Conservation (phyloP, 2,888 invertebrate species). For the Tubulanus polymorphus region DNA sequence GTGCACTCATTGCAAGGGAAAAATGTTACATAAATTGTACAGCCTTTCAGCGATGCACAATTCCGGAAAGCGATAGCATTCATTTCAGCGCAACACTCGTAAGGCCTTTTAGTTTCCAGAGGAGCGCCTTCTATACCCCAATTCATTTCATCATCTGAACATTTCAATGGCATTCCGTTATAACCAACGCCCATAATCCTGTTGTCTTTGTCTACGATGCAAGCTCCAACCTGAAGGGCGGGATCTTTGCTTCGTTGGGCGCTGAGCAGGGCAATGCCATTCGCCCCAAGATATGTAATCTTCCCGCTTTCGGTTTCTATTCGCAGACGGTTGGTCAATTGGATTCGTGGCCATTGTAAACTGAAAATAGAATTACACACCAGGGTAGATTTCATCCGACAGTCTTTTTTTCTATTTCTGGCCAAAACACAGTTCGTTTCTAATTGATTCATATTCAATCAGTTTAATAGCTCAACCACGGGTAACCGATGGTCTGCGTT, state of each 20-base stretch:
- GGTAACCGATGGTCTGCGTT: no score
- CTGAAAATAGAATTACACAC: no score
- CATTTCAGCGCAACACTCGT: slow-evolving; percentile 96
- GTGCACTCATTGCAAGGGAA: slow-evolving; percentile 99
- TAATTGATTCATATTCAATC: no score
- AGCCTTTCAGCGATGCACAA: slow-evolving; percentile 69
- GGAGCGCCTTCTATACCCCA: slow-evolving; percentile 60
- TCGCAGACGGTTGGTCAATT: no score
- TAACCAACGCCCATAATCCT: no score
- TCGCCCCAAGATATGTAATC: slow-evolving; percentile 79
- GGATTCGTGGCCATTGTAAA: no score
- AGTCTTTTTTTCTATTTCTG: no score
- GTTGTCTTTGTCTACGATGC: no score
- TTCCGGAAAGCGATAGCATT: slow-evolving; percentile 95
- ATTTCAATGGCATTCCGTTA: no score
- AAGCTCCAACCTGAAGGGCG: slow-evolving; percentile 69
- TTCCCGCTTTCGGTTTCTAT: slow-evolving; percentile 6
- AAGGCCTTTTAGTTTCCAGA: slow-evolving; percentile 77
- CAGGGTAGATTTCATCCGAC: no score
- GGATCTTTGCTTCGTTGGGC: slow-evolving; percentile 92
- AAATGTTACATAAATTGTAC: slow-evolving; percentile 80
- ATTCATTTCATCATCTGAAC: slow-evolving; percentile 91
- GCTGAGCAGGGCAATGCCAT: slow-evolving; percentile 82
- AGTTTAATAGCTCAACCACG: no score
- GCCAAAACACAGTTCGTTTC: no score